Base-by-base conservation (phyloP, 1,140 invertebrate species). In the Helicoverpa zea region DNA sequence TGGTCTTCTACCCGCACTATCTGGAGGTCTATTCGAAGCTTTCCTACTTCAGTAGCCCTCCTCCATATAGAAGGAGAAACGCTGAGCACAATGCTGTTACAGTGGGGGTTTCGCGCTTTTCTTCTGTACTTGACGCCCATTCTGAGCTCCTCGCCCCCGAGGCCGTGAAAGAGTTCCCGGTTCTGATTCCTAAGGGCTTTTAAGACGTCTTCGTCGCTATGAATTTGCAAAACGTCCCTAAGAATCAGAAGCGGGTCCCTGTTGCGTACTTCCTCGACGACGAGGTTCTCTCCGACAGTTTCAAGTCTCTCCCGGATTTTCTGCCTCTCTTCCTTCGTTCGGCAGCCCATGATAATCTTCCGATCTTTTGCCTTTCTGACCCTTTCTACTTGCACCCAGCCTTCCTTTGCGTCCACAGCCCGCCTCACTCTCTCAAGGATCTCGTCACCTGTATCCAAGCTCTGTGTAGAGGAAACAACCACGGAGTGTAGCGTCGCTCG, bases 181-280 rank as follows among this genome's bases (percentile, higher is more conserved):
- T 54, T 54, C 52, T 54, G 14, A n/a, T 54, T 54, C 14, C n/a
- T 54, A n/a, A 54, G 13, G 52, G 52, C 52, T 54, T 54, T 54
- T 1, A 2, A 87, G n/a, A n/a, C 64, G 0, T 87, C 84, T 23
- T 85, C 84, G n/a, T 87, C 80, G 0, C 52, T n/a, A 30, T 87
- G 29, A 0, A 23, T 3, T 0, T 0, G 5, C 0, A 85, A 51
- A 0, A 87, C 81, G 3, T 49, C 79, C 49, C n/a, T 72, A 2
- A 87, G 10, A 1, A 81, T 16, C 7, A 87, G 2, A 1, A 83
- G 78, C 2, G 85, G 82, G 75, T 83, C 73, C 56, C 61, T 81
- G 13, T 54, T 54, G 13, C 14, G 3, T 3, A 54, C 14, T 54
- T 54, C 52, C 52, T 54, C 52, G 52, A 54, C 13, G 52, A n/a